phyloP scores from a whole-genome alignment of 2,113 vertebrate genomes.

The Thryonomys swinderianus region DNA sequence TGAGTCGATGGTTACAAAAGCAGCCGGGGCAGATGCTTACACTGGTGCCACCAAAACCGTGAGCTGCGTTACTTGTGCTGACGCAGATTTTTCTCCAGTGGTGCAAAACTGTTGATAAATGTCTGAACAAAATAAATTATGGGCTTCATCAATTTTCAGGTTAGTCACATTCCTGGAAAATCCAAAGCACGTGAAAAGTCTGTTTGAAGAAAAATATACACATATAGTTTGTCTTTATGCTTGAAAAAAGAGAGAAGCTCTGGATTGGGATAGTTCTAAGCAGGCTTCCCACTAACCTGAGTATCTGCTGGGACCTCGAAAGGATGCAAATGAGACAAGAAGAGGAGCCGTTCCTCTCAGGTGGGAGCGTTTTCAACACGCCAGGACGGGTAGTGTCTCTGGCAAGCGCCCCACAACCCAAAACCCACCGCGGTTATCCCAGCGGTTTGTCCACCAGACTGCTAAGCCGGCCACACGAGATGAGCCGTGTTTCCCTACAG shows the following conservation, averaged over 20 bases:
- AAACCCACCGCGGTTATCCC: not conserved
- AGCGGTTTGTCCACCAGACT: rapidly evolving
- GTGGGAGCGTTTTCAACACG: not conserved
- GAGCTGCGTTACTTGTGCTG: not conserved
- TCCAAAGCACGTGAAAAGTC: not conserved
- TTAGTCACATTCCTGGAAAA: not conserved
- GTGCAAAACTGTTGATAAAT: not conserved
- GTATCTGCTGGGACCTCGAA: not conserved
- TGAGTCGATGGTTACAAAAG: not conserved
- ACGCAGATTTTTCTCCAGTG: not conserved
- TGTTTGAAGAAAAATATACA: not conserved
- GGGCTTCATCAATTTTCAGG: not conserved
- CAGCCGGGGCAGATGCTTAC: rapidly evolving
- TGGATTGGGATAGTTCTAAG: not conserved
- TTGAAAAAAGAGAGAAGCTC: not conserved
- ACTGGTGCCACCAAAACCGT: not conserved
- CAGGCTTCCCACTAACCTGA: not conserved
- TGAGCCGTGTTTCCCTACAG: not conserved
- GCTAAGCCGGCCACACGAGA: rapidly evolving
- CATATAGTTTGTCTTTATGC: not conserved
- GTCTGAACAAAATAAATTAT: not conserved
- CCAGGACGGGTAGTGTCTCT: not conserved
- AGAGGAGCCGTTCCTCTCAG: rapidly evolving
- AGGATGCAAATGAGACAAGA: not conserved
- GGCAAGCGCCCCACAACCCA: not conserved